phyloP scores from a whole-genome alignment of 2,797 vertebrate genomes.

The Helostoma temminkii region DNA sequence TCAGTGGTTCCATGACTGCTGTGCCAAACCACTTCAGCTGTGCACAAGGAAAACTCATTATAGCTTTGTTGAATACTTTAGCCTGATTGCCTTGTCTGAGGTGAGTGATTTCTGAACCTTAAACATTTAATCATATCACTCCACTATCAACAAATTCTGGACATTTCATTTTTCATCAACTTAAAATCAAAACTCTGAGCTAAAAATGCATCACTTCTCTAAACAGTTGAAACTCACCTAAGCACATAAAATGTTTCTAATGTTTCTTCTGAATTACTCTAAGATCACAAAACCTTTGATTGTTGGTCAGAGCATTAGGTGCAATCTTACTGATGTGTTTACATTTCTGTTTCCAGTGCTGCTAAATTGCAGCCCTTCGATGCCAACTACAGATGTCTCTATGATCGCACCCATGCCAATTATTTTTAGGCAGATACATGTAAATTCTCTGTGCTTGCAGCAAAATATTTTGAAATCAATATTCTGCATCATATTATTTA shows the following conservation, averaged over 20 bases:
- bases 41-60: constrained; percentile 1
- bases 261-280: constrained; percentile 16
- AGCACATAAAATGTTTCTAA: background rate
- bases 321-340: constrained; percentile 25
- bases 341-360: constrained; percentile 10
- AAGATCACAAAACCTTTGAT: constrained; percentile 19
- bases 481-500: constrained; percentile 26
- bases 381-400: constrained; percentile 30
- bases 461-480: constrained; percentile 34
- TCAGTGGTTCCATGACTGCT: background rate
- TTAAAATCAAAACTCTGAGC: constrained; percentile 8
- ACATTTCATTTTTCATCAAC: constrained; percentile 25
- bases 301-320: constrained; percentile 33
- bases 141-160: constrained; percentile 13
- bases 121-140: constrained; percentile 37
- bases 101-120: constrained; percentile 12
- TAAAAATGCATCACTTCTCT: constrained; percentile 16
- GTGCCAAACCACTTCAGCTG: constrained; percentile 1
- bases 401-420: constrained; percentile 27
- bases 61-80: constrained; percentile 7
- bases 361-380: constrained; percentile 33
- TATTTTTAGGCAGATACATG: constrained; percentile 23
- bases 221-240: background rate
- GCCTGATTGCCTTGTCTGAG: constrained; percentile 23
- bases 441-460: constrained; percentile 17